Conservation (phyloP, 2,888 invertebrate species). For the Strigamia crassipes region DNA sequence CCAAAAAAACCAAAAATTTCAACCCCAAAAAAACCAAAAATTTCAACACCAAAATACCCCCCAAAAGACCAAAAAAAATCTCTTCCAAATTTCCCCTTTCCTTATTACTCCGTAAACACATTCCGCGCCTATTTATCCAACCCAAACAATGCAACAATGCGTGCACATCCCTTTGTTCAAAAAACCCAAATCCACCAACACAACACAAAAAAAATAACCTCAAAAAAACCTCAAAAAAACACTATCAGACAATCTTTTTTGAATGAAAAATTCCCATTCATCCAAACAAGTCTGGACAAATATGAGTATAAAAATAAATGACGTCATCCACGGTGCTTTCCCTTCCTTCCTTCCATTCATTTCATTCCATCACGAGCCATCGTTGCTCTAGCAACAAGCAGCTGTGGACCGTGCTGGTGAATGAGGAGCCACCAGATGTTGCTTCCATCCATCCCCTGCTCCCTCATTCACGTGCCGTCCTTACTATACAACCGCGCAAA, state of each 20-base stretch:
- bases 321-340: conserved; percentile 10
- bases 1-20: too few relatives aligned
- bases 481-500: not conserved
- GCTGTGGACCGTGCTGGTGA: conserved; percentile 22
- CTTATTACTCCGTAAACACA: too few relatives aligned
- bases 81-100: too few relatives aligned
- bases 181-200: too few relatives aligned
- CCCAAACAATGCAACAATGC: too few relatives aligned
- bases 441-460: not conserved
- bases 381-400: conserved; percentile 21
- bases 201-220: too few relatives aligned
- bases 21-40: too few relatives aligned
- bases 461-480: conserved; percentile 5
- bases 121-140: too few relatives aligned
- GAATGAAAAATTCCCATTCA: not conserved
- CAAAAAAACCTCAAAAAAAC: too few relatives aligned
- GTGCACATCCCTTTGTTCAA: too few relatives aligned
- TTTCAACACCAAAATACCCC: too few relatives aligned
- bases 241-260: not conserved
- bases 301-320: not conserved
- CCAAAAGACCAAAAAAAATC: too few relatives aligned
- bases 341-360: conserved; percentile 7
- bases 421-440: conserved; percentile 13
- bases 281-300: not conserved
- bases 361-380: conserved; percentile 30